These are phyloP conservation scores for Cyprinodon tularosa DNA, from an alignment of 2,113 vertebrate genomes.

Conservation along the genomic window DNA sequence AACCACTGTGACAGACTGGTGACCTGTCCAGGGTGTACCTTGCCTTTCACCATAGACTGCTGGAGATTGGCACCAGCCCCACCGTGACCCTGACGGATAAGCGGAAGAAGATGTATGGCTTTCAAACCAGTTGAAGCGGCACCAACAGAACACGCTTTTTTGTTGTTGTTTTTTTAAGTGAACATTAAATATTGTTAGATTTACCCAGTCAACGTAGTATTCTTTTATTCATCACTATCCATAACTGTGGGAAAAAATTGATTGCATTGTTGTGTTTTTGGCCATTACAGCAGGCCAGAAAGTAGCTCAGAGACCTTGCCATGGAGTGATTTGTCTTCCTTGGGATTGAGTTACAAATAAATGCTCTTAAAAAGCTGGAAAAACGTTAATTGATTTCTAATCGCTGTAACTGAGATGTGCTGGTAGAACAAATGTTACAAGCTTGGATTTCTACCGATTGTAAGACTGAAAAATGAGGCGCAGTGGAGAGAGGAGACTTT, in stretches of 20 bases:
- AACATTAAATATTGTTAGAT: not conserved
- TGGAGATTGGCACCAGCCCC: no score
- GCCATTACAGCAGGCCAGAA: not conserved
- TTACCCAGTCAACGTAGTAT: not conserved
- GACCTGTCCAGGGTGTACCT: no score
- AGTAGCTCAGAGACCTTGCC: not conserved
- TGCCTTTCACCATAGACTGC: no score
- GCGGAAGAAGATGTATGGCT: no score
- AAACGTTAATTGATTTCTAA: slow-evolving; percentile 68
- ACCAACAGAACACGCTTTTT: not conserved
- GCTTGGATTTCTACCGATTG: slow-evolving; percentile 57
- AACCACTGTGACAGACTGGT: no score
- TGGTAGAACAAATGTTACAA: slow-evolving; percentile 24
- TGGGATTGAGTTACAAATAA: slow-evolving; percentile 55
- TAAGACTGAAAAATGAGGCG: slow-evolving; percentile 65
- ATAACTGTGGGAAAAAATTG: not conserved
- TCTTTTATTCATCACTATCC: not conserved
- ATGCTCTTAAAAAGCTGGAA: slow-evolving; percentile 34
- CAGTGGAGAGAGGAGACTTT: slow-evolving; percentile 59
- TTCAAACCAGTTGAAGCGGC: no score
- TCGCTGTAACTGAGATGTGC: slow-evolving; percentile 56
- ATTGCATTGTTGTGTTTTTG: not conserved
- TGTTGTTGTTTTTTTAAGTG: not conserved
- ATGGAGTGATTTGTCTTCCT: slow-evolving; percentile 28
- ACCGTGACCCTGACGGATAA: no score